These are phyloP conservation scores for Corapipo altera DNA, from an alignment of 2,113 vertebrate species.

Conservation along the genomic window DNA sequence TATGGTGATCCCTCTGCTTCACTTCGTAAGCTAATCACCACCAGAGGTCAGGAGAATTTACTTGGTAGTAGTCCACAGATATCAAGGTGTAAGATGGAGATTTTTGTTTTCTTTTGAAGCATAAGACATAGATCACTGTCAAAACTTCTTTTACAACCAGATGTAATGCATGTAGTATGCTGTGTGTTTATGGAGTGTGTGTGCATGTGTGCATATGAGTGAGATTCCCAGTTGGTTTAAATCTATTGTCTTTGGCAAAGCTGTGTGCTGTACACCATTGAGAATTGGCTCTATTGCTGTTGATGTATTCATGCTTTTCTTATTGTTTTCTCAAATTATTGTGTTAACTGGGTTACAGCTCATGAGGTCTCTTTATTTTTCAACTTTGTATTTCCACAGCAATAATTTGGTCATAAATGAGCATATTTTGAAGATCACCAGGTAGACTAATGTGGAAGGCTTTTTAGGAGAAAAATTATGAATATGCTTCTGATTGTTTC, in stretches of 20 bases:
- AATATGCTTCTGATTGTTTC: background rate
- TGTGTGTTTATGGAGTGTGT: background rate
- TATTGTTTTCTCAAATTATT: slow-evolving; percentile 26
- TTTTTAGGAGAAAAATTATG: background rate
- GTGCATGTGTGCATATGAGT: background rate
- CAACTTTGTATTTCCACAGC: slow-evolving; percentile 11
- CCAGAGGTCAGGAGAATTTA: slow-evolving; percentile 22
- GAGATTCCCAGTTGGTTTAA: slow-evolving; percentile 40
- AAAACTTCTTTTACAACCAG: background rate
- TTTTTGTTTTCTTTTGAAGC: slow-evolving; percentile 14
- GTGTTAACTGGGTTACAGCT: slow-evolving; percentile 3
- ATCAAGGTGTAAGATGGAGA: background rate
- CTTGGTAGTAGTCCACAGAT: background rate
- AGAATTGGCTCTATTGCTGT: background rate
- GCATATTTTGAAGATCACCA: background rate
- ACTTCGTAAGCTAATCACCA: background rate
- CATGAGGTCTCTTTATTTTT: background rate
- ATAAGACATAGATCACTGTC: background rate
- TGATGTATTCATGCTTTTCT: background rate
- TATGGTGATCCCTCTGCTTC: background rate
- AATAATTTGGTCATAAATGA: background rate
- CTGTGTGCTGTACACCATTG: background rate
- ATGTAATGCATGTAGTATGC: background rate
- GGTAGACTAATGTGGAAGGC: background rate
- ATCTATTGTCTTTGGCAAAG: slow-evolving; percentile 53